Evolutionary conservation across 1,140 invertebrate genomes (phyloP), one percentile per base, ranked within the genome.

Genomic region (Drosophila kikkawai): DNA sequence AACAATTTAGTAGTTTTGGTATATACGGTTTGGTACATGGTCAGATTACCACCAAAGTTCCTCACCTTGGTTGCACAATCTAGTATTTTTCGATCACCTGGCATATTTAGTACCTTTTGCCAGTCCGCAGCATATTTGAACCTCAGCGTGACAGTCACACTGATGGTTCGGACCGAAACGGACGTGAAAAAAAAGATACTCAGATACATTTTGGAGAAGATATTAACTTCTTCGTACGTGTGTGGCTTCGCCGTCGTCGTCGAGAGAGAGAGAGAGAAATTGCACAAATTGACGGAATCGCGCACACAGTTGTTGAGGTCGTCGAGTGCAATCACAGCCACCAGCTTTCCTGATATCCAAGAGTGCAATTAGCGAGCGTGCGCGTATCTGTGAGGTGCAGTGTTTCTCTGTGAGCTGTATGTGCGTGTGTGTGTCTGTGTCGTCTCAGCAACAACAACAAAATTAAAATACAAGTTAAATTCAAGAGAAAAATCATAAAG

Each of bases 261-360:
- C 48, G 26, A 15, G 13, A 41, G 57, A 75, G 47, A 75, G 47
- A n/a, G 47, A 50, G 74, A 64, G 63, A 68, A 82, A 87, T 82
- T 82, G 53, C 66, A 57, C 64, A 82, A 85, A 71, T 82, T 79
- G 55, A 68, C 68, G 66, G 74, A 71, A 83, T 80, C 55, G 58
- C 64, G 50, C 45, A 53, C 53, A 17, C 50, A 19, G 50, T 36
- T 44, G 22, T 47, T 48, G 17, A 68, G 51, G 73, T 69, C 34
- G 32, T 69, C 15, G 17, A 74, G 78, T 74, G 74, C 67, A 67
- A 85, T 55, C 41, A 51, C 39, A 75, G 58, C 53, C 53, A 19
- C 36, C 53, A 56, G 53, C 53, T 39, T 56, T 56, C 13, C 53
- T 39, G 53, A 56, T 56, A 73, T 50, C 45, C 37, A 29, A 73